These are phyloP conservation scores for Lepilemur septentrionalis DNA, from an alignment of 2,797 vertebrate genomes.

Conservation along the genomic window DNA sequence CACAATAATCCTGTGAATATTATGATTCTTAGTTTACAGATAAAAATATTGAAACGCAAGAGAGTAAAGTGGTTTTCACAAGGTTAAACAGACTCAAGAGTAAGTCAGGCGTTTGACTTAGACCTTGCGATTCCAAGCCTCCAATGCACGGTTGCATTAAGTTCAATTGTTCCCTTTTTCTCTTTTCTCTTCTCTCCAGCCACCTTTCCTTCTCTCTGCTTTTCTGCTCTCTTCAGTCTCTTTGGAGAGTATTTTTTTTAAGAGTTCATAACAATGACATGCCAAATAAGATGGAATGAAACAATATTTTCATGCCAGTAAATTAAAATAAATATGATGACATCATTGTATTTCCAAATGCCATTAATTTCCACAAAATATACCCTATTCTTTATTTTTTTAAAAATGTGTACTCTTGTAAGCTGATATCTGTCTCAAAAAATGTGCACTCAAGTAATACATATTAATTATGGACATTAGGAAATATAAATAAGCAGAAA, in stretches of 20 bases:
- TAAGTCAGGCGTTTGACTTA: not conserved
- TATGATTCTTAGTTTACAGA: constrained; percentile 6
- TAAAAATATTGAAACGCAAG: not conserved
- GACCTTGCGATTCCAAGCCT: not conserved
- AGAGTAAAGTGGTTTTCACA: not conserved
- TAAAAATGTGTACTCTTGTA: not conserved
- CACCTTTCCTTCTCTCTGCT: not conserved
- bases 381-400: constrained; percentile 5
- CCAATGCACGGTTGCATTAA: not conserved
- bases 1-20: not conserved
- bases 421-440: not conserved
- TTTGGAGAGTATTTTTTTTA: not conserved
- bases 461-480: not conserved
- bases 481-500: not conserved
- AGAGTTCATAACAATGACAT: not conserved
- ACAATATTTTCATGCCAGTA: not conserved
- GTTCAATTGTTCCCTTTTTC: not conserved
- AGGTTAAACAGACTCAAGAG: not conserved
- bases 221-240: not conserved
- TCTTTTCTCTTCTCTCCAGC: not conserved
- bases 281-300: not conserved
- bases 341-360: not conserved
- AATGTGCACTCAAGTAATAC: not conserved
- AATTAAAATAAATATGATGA: not conserved
- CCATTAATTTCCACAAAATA: not conserved